Evolutionary conservation across 2,797 vertebrate genomes (phyloP), one percentile per base, ranked within the genome.

Genomic region (Dryobates pubescens): DNA sequence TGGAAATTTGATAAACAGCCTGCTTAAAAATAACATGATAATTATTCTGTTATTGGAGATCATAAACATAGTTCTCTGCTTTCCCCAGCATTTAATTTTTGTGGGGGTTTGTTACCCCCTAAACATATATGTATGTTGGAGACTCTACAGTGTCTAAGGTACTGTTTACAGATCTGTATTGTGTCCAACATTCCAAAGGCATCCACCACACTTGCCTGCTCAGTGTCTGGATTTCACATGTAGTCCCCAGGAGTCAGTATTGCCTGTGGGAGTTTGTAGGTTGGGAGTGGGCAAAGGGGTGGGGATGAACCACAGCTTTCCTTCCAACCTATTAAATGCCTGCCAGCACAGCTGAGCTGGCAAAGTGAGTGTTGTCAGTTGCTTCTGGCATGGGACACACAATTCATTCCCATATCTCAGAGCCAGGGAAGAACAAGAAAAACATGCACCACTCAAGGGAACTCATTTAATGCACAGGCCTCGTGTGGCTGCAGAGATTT

Each of bases 301-400:
- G 93, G 90, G 73, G 68, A 92, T 87, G 82, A 92, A 70, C 56
- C 90, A 81, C 86, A 95, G 70, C 88, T 94, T 93, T 96, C 76
- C 64, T 87, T 88, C 90, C 82, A 93, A 38, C 63, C 88, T 94
- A 89, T 93, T 90, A 45, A 95, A 32, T 82, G 91, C 86, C 91
- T 96, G 96, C 95, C 94, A 96, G 91, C 83, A 34, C 95, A 95
- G 96, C 95, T 96, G 94, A 96, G 93, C 95, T 96, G 93, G 89
- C 93, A 88, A 47, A 82, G 41, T 10, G 63, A 87, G 36, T 67
- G 67, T 88, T 94, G 92, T 94, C 82, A 81, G 93, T 93, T 96
- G 92, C 90, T 93, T 88, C 92, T 95, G 93, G 95, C 93, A 38
- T 64, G 85, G 93, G 78, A 89, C 92, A 92, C 88, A 87, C n/a